Conservation (phyloP, 1,140 invertebrate species). For the Lethrus apterus region DNA sequence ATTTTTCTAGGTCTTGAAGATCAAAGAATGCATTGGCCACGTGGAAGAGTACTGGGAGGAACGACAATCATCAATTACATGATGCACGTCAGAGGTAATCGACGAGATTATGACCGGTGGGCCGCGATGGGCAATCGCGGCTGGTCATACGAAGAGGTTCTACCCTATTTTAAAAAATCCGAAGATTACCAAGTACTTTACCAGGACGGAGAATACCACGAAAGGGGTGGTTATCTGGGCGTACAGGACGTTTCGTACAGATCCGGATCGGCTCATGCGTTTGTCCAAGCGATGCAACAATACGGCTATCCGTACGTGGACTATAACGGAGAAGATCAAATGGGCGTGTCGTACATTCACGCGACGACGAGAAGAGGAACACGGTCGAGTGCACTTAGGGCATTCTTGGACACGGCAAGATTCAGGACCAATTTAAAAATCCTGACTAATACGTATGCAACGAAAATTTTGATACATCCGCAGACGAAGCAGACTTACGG, state of each 20-base stretch:
- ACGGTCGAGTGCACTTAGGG: constrained; percentile 82
- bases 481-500: constrained; percentile 52
- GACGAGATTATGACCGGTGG: constrained; percentile 68
- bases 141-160: constrained; percentile 64
- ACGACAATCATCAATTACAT: constrained; percentile 77
- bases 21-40: constrained; percentile 41
- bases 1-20: constrained; percentile 10
- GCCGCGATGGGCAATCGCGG: constrained; percentile 58
- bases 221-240: constrained; percentile 41
- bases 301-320: constrained; percentile 65
- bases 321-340: constrained; percentile 83
- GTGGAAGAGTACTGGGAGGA: constrained; percentile 61
- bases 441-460: constrained; percentile 73
- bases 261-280: constrained; percentile 54
- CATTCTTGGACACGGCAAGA: constrained; percentile 75
- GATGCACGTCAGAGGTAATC: constrained; percentile 80
- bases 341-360: constrained; percentile 87
- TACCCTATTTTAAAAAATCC: constrained; percentile 60
- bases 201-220: constrained; percentile 47
- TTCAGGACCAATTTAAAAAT: constrained; percentile 76
- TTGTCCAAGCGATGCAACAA: constrained; percentile 67
- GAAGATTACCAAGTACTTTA: constrained; percentile 9
- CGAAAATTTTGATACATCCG: constrained; percentile 71
- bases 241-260: constrained; percentile 48
- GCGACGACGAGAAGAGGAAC: constrained; percentile 69